Evolutionary conservation across 2,797 vertebrate species (phyloP), one percentile per base, ranked within the genome.

Genomic region (Margarornis squamiger): DNA sequence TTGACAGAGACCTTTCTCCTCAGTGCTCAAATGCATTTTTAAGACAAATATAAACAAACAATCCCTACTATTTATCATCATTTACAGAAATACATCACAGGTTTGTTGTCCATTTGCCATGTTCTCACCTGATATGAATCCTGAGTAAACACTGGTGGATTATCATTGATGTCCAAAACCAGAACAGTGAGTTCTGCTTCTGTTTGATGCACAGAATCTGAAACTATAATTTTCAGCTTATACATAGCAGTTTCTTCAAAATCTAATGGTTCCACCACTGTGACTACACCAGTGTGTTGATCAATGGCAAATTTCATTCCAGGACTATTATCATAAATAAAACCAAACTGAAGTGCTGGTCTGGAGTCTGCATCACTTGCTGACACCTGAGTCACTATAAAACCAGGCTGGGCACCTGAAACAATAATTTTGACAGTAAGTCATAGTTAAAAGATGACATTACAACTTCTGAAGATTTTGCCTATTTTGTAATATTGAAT

Each of bases 141-240:
- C 94, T 98, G 96, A 74, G 97, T 97, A 97, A 99, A 99, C 62
- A 98, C 90, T 4, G 99, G 99, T 65, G 98, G 96, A 10, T 99
- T 99, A 97, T 99, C 99, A 70, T 99, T 99, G 95, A 99, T 39
- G 34, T 99, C 99, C 90, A 98, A 90, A 92, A 99, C 97, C 58
- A 89, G 96, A 95, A 99, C 92, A 29, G 62, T 74, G 63, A 99
- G 95, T 39, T 97, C 95, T 57, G 98, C 98, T 52, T 98, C 97
- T 66, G 98, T 98, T 87, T 97, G 97, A 97, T 99, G 98, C 68
- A 98, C 79, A 10, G 98, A 98, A 96, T 99, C 99, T 5, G 99
- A 99, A 30, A 98, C 98, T 30, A 92, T 83, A 66, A 99, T 94
- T 38, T 41, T 96, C 80, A 99, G 91, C 4, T 92, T 91, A 94